phyloP scores from a whole-genome alignment of 2,113 vertebrate species.

The Nymphicus hollandicus region DNA sequence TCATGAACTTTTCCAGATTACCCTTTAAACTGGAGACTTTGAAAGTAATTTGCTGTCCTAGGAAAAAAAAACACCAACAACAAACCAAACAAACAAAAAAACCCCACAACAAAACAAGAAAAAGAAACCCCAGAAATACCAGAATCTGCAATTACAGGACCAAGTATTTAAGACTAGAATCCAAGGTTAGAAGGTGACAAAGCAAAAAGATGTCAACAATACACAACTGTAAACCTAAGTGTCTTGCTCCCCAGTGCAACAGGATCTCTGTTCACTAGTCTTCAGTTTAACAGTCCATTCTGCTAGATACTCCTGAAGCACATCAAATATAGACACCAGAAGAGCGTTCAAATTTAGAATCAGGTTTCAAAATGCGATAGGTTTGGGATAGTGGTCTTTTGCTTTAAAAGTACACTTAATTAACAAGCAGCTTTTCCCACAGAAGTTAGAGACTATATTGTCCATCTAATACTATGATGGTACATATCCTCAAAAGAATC shows the following conservation, averaged over 20 bases:
- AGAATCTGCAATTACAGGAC: not conserved
- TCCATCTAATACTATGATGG: not conserved
- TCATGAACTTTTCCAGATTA: not conserved
- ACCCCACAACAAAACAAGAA: not conserved
- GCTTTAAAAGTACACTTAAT: not conserved
- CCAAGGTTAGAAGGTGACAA: slow-evolving; percentile 12
- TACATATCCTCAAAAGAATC: not conserved
- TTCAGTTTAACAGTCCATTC: not conserved
- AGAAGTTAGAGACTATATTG: not conserved
- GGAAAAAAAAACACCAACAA: not conserved
- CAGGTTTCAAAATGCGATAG: not conserved
- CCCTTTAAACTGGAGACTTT: slow-evolving; percentile 23
- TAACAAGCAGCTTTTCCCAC: slow-evolving; percentile 7
- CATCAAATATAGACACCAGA: not conserved
- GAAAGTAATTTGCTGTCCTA: slow-evolving; percentile 19
- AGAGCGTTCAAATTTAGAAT: not conserved
- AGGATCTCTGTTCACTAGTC: slow-evolving; percentile 4
- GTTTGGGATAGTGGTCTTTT: slow-evolving; percentile 19
- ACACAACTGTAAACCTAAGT: slow-evolving; percentile 28
- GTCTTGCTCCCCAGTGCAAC: slow-evolving; percentile 50
- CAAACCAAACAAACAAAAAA: not conserved
- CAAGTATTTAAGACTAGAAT: slow-evolving; percentile 39
- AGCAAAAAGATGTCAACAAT: not conserved
- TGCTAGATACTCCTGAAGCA: not conserved
- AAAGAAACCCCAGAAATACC: not conserved